Percentiles rank a stretch among this genome's conserved stretches.
Conservation (phyloP, 2,797 vertebrate genomes). For the Saxicola maurus region DNA sequence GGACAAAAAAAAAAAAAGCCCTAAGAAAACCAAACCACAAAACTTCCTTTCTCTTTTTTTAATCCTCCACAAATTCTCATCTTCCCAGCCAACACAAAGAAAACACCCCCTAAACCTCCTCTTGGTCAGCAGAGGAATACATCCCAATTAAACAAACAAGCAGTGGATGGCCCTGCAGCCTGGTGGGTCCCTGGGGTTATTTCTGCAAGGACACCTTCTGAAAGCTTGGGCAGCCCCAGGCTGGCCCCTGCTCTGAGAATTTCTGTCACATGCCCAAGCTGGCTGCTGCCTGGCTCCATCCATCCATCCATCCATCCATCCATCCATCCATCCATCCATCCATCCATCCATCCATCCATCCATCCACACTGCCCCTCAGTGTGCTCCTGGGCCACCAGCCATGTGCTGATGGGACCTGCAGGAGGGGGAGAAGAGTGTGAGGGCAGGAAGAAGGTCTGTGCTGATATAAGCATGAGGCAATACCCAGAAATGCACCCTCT, state of each 20-base stretch:
- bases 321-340: no score
- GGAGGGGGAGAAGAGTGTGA: rapidly evolving
- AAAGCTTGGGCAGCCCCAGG: background rate
- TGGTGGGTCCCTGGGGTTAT: rapidly evolving
- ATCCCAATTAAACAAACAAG: background rate
- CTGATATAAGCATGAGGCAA: background rate
- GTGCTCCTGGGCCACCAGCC: background rate
- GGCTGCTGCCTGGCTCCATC: background rate
- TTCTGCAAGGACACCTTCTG: background rate
- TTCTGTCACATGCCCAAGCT: rapidly evolving
- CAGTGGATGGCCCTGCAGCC: rapidly evolving
- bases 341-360: no score
- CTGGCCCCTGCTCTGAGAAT: background rate
- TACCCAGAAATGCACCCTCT: background rate
- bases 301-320: no score
- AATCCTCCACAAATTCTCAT: background rate
- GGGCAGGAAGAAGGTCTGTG: background rate
- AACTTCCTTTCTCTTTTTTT: background rate
- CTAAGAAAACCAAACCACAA: background rate
- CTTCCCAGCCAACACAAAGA: background rate
- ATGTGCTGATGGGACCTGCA: background rate
- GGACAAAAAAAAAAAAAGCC: rapidly evolving
- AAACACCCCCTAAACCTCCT: background rate
- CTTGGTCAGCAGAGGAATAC: background rate
- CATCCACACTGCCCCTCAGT: background rate